Percentiles rank a stretch among this genome's conserved stretches.
Conservation (phyloP, 2,113 vertebrate genomes). For the Ammodytes dubius region DNA sequence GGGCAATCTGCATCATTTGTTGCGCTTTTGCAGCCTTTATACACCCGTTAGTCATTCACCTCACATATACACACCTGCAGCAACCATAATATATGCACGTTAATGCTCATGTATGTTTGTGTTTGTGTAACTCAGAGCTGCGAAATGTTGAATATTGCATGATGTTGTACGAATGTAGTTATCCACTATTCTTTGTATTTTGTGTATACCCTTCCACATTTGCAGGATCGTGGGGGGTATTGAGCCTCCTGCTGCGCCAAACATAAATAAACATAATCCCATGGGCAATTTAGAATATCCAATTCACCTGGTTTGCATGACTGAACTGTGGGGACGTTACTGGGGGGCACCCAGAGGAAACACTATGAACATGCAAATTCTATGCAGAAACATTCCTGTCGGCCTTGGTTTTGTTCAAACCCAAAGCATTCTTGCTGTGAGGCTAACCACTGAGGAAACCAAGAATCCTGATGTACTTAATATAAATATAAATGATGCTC, state of each 20-base stretch:
- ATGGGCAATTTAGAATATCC: constrained; percentile 42
- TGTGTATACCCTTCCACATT: constrained; percentile 3
- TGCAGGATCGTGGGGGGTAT: neutral
- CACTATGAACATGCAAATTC: constrained; percentile 43
- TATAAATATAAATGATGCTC: constrained; percentile 29
- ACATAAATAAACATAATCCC: constrained; percentile 54
- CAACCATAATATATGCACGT: constrained; percentile 1
- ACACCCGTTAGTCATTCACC: neutral
- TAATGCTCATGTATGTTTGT: constrained; percentile 12
- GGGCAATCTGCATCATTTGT: neutral
- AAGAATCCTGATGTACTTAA: constrained; percentile 42
- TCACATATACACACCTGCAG: neutral
- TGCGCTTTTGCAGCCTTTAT: constrained; percentile 3
- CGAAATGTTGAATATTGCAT: constrained; percentile 45
- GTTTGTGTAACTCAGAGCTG: constrained; percentile 1
- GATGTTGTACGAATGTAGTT: constrained; percentile 35
- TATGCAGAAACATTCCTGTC: constrained; percentile 25
- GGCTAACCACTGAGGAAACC: constrained; percentile 23
- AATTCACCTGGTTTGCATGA: constrained; percentile 55
- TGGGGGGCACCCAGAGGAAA: constrained; percentile 25
- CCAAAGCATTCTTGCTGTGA: constrained; percentile 21
- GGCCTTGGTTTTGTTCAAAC: constrained; percentile 31
- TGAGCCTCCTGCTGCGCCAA: constrained; percentile 17
- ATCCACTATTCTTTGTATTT: constrained; percentile 19
- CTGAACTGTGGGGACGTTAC: constrained; percentile 30